Conservation (phyloP, 2,113 vertebrate species). For the Antigone vipio region DNA sequence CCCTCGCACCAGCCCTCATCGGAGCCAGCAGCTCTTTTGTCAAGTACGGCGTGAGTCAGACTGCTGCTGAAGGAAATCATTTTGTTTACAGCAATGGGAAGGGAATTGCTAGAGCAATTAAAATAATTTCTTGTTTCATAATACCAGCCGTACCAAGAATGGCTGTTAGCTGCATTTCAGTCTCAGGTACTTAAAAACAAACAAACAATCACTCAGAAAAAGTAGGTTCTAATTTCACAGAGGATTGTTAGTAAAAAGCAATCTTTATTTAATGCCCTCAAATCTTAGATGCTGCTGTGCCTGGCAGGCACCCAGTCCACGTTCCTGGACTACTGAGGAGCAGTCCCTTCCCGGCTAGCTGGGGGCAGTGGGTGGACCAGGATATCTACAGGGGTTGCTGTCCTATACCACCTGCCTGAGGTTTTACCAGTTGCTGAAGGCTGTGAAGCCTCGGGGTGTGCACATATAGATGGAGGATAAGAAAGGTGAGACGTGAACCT, state of each 20-base stretch:
- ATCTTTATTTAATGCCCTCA: background rate
- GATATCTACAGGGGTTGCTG: background rate
- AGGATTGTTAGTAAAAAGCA: background rate
- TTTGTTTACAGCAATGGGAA: conserved; percentile 29
- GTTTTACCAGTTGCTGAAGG: background rate
- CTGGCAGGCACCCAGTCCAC: background rate
- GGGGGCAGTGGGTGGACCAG: background rate
- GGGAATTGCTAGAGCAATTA: conserved; percentile 57
- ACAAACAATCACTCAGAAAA: conserved; percentile 26
- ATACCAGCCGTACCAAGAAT: background rate
- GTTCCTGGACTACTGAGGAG: background rate
- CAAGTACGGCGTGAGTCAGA: background rate
- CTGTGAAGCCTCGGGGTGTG: rapidly evolving
- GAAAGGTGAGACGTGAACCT: background rate
- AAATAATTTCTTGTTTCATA: conserved; percentile 62
- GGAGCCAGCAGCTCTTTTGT: background rate
- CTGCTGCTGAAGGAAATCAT: background rate
- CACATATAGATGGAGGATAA: background rate
- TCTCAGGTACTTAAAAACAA: conserved; percentile 36
- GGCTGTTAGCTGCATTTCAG: conserved; percentile 27
- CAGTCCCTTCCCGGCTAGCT: background rate
- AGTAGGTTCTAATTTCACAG: background rate
- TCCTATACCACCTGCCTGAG: background rate
- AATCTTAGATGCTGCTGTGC: background rate
- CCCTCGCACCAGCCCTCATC: background rate